These are phyloP conservation scores for Furnarius figulus DNA, from an alignment of 2,113 vertebrate genomes.

Conservation along the genomic window DNA sequence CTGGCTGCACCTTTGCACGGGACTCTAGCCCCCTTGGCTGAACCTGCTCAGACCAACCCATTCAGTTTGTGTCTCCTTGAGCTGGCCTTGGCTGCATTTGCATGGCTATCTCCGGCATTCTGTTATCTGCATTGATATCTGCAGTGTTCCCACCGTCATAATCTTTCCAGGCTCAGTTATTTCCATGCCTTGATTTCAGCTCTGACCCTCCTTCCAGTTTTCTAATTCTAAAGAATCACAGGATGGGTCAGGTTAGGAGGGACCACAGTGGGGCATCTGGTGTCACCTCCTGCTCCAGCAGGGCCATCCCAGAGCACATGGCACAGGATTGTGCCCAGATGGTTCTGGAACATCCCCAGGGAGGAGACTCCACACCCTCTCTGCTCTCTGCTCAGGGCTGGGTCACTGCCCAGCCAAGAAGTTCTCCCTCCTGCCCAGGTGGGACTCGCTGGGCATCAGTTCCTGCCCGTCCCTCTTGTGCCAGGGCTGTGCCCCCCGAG, in stretches of 20 bases:
- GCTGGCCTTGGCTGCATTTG: background rate
- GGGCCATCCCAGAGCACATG: background rate
- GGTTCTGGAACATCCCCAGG: background rate
- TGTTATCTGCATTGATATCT: background rate
- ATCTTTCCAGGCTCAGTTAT: background rate
- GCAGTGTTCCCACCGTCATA: background rate
- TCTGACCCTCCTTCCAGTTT: background rate
- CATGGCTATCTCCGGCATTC: background rate
- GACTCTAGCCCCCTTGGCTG: background rate
- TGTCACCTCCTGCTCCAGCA: background rate
- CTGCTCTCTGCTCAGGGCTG: background rate
- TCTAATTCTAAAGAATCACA: background rate
- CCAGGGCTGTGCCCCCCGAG: too few species aligned
- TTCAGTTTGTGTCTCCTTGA: background rate
- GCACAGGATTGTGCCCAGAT: fast-evolving
- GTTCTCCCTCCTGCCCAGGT: background rate
- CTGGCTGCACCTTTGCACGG: background rate
- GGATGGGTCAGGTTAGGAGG: background rate
- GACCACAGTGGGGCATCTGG: background rate
- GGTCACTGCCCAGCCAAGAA: background rate
- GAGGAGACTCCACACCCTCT: background rate
- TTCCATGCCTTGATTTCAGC: background rate
- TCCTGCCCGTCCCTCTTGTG: background rate
- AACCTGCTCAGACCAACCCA: background rate
- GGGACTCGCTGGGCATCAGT: background rate